Evolutionary conservation across 2,797 vertebrate species (phyloP).

Genomic region (Apodemus agrarius): DNA sequence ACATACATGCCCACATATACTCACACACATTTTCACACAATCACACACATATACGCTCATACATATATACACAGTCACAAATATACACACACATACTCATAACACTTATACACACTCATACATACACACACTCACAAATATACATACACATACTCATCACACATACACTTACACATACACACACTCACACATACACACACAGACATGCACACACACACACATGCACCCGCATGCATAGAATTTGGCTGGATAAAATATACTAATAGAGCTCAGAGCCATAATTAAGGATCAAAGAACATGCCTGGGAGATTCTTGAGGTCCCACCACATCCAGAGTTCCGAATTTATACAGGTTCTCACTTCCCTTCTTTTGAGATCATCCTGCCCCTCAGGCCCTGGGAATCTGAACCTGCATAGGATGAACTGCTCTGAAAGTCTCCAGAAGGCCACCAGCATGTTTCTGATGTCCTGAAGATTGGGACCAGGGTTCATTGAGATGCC

Average conservation of each 20-base stretch:
- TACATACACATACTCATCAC: neutral
- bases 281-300: no score
- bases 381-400: neutral
- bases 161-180: neutral
- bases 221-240: neutral
- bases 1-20: neutral
- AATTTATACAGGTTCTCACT: neutral
- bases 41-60: neutral
- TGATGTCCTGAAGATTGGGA: neutral
- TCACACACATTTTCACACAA: neutral
- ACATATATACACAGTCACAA: neutral
- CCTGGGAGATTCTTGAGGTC: neutral
- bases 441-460: neutral
- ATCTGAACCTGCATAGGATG: neutral
- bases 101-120: neutral
- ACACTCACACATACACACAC: neutral
- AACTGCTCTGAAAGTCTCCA: neutral
- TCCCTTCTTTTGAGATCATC: neutral
- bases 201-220: neutral
- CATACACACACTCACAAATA: neutral
- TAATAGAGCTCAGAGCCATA: neutral
- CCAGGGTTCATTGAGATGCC: neutral
- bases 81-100: neutral
- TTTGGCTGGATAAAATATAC: neutral
- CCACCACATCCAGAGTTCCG: neutral